Evolutionary conservation across 2,113 vertebrate species (phyloP).

Genomic region (Oncorhynchus kisutch): DNA sequence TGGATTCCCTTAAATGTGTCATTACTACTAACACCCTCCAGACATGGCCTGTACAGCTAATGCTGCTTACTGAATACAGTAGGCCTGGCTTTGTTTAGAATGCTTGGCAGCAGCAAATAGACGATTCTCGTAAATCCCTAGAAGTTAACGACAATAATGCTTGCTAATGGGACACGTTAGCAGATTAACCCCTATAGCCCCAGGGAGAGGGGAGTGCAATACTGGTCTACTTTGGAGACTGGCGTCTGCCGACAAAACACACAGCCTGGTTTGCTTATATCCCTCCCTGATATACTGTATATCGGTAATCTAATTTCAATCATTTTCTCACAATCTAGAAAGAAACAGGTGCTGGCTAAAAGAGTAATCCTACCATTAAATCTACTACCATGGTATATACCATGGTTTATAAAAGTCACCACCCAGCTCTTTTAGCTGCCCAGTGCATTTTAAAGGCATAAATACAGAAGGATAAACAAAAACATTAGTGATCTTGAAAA

Average conservation of each 20-base stretch:
- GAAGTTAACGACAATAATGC: conserved; percentile 3
- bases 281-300: too few species aligned
- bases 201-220: not conserved
- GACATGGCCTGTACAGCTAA: not conserved
- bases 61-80: not conserved
- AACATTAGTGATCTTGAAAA: not conserved
- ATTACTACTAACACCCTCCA: not conserved
- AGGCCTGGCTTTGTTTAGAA: not conserved
- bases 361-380: too few species aligned
- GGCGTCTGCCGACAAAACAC: not conserved
- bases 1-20: not conserved
- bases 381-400: too few species aligned
- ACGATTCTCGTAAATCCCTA: not conserved
- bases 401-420: too few species aligned
- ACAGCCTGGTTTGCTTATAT: not conserved
- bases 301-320: too few species aligned
- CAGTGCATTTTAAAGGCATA: too few species aligned
- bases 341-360: too few species aligned
- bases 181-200: not conserved
- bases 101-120: not conserved
- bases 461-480: not conserved
- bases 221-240: not conserved
- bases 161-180: conserved; percentile 11
- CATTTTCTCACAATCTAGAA: too few species aligned
- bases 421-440: too few species aligned